phyloP scores from a whole-genome alignment of 2,888 invertebrate species.

The Schizaphis graminum region DNA sequence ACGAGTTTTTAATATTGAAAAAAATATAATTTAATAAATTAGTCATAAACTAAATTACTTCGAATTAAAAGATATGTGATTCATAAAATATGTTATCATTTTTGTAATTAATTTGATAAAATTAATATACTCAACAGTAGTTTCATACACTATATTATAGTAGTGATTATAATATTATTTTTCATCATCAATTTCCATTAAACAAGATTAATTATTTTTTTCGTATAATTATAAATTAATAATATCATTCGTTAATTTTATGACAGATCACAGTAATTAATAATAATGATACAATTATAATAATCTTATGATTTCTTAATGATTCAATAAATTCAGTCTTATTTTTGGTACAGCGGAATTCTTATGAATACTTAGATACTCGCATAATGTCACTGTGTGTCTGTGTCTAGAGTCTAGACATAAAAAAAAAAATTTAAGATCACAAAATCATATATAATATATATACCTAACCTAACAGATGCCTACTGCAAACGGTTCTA shows the following conservation, averaged over 20 bases:
- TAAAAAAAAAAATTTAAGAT: not conserved
- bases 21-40: not conserved
- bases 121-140: not conserved
- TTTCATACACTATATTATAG: not conserved
- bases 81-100: constrained; percentile 7
- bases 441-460: not conserved
- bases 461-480: not conserved
- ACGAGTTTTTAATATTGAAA: not conserved
- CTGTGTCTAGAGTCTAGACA: too few species aligned
- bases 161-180: not conserved
- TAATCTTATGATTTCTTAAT: not conserved
- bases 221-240: not conserved
- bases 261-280: constrained; percentile 1
- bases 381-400: too few species aligned
- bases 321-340: not conserved
- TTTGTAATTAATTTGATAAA: not conserved
- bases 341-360: not conserved
- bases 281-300: not conserved
- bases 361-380: not conserved
- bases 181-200: not conserved
- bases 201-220: constrained; percentile 27
- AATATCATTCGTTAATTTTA: not conserved
- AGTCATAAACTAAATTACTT: not conserved
- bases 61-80: constrained; percentile 3
- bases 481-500: not conserved